Conservation (phyloP, 2,888 invertebrate genomes). For the Synanthedon tipuliformis region DNA sequence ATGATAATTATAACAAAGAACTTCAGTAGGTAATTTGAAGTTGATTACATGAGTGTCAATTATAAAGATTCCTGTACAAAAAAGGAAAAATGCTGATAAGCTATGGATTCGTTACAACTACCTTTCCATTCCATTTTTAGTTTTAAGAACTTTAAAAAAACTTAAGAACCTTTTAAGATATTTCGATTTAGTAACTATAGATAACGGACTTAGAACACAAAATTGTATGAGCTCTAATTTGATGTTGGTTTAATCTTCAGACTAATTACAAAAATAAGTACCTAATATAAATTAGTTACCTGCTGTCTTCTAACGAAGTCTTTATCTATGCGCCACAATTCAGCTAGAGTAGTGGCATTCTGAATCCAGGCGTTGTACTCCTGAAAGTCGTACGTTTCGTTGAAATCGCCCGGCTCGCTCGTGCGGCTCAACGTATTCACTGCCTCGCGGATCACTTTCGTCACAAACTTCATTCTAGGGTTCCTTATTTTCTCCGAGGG, state of each 20-base stretch:
- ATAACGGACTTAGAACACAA: not conserved
- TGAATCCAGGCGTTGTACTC: slow-evolving; percentile 76
- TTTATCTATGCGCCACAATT: slow-evolving; percentile 81
- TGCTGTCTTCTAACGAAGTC: slow-evolving; percentile 83
- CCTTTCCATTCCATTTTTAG: no score
- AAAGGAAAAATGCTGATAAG: no score
- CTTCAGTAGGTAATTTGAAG: no score
- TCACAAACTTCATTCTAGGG: slow-evolving; percentile 78
- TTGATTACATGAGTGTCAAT: no score
- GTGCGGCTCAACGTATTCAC: slow-evolving; percentile 74
- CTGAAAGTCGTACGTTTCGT: slow-evolving; percentile 40
- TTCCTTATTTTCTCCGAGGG: slow-evolving; percentile 77
- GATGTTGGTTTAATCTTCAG: not conserved
- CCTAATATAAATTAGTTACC: slow-evolving; percentile 54
- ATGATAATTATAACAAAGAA: no score
- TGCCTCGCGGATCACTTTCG: slow-evolving; percentile 78
- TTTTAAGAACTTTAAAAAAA: no score
- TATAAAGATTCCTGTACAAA: no score
- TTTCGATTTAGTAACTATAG: not conserved
- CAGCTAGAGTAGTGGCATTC: slow-evolving; percentile 76
- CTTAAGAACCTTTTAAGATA: no score
- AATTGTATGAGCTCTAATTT: not conserved
- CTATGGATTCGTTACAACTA: no score
- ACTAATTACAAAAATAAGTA: slow-evolving; percentile 9
- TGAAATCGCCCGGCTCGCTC: slow-evolving; percentile 56